Conservation (phyloP, 2,113 vertebrate genomes). For the Dolichotis patagonum region DNA sequence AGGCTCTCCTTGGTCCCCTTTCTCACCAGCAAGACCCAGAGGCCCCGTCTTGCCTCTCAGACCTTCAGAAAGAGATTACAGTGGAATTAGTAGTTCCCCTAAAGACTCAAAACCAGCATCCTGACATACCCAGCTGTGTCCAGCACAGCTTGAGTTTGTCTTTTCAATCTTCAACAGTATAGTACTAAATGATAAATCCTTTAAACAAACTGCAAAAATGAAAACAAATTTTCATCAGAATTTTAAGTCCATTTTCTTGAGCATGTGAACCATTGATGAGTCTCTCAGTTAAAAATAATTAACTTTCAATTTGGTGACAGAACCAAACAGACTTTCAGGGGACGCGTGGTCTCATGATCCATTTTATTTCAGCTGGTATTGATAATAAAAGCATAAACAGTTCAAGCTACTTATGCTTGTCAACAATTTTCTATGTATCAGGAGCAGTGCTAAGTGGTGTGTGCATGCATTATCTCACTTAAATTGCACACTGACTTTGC, state of each 20-base stretch:
- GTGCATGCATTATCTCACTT: not conserved
- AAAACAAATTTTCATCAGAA: constrained; percentile 9
- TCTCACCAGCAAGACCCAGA: constrained; percentile 91
- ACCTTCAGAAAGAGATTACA: constrained; percentile 89
- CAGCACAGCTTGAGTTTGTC: not conserved
- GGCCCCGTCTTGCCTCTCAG: constrained; percentile 93
- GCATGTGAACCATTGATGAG: not conserved
- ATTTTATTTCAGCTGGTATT: not conserved
- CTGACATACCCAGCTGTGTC: not conserved
- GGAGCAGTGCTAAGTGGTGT: not conserved
- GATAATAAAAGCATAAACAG: not conserved
- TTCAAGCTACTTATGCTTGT: not conserved
- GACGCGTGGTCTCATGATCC: not conserved
- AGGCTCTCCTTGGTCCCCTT: constrained; percentile 92
- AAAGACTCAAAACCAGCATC: not conserved
- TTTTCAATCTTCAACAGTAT: not conserved
- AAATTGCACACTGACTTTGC: not conserved
- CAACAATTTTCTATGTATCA: not conserved
- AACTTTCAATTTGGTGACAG: not conserved
- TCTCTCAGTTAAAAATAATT: not conserved
- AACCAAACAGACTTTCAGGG: not conserved
- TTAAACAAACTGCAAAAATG: not conserved
- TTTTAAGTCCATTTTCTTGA: not conserved
- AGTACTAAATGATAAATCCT: not conserved
- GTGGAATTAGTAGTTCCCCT: constrained; percentile 56